Conservation (phyloP, 2,113 vertebrate genomes). For the Rhagologus leucostigma region DNA sequence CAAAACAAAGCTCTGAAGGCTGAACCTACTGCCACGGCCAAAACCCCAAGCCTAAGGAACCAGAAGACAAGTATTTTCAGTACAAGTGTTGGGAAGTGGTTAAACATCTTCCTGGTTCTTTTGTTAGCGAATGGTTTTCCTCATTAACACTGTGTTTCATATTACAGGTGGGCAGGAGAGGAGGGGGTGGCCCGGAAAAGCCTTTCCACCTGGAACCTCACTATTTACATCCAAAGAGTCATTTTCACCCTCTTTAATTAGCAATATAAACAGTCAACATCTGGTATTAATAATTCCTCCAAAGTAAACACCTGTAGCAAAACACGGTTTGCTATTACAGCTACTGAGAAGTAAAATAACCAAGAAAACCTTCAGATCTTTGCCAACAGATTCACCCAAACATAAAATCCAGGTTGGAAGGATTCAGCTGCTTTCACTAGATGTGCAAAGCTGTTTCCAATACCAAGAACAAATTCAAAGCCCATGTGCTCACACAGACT, state of each 20-base stretch:
- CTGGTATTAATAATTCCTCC: not conserved
- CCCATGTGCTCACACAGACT: not conserved
- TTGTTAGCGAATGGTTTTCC: not conserved
- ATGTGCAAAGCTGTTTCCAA: not conserved
- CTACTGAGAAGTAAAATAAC: not conserved
- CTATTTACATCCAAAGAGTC: not conserved
- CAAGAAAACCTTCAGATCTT: not conserved
- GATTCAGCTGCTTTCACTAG: not conserved
- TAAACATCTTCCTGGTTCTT: not conserved
- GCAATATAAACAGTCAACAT: constrained; percentile 6
- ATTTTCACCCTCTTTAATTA: constrained; percentile 24
- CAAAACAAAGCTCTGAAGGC: not conserved
- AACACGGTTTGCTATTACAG: not conserved
- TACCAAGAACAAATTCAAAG: not conserved
- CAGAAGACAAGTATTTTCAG: not conserved
- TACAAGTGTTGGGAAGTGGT: not conserved
- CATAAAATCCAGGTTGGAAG: not conserved
- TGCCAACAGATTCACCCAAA: not conserved
- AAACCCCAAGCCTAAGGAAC: not conserved
- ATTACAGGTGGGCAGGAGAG: not conserved
- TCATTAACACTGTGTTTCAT: not conserved
- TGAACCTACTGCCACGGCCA: not conserved
- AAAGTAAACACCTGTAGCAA: not conserved
- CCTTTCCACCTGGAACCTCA: not conserved
- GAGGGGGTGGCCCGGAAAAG: not conserved